Evolutionary conservation across 2,113 vertebrate genomes (phyloP).

Genomic region (Mastomys coucha): DNA sequence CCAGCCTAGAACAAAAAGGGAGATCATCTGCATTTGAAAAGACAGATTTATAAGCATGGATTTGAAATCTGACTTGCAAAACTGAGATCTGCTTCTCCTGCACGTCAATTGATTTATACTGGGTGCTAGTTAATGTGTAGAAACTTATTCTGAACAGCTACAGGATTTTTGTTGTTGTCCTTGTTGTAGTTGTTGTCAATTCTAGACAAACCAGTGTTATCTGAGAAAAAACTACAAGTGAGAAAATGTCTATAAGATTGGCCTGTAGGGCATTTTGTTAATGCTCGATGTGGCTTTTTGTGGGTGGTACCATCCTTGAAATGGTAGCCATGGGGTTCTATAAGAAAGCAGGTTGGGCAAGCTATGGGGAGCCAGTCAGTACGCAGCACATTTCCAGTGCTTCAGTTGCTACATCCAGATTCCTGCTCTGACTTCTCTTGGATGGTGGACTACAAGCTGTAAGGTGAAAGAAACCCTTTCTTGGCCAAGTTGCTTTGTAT

Average conservation of each 20-base stretch:
- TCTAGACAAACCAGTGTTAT: not conserved
- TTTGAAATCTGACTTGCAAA: slow-evolving; percentile 15
- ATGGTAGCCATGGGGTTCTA: not conserved
- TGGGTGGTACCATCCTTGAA: not conserved
- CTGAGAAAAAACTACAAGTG: no score
- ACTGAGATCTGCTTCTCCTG: not conserved
- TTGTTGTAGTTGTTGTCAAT: not conserved
- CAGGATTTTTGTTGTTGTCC: not conserved
- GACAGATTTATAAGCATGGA: not conserved
- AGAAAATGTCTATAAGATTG: not conserved
- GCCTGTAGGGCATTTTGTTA: not conserved
- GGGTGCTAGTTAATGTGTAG: not conserved
- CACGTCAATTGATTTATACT: not conserved
- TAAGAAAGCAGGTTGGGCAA: not conserved
- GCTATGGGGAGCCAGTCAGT: no score
- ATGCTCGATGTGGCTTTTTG: not conserved
- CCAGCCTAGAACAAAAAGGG: not conserved
- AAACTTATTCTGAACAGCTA: not conserved
- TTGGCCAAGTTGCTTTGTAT: not conserved
- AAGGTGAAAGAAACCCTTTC: not conserved
- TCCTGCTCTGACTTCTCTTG: not conserved
- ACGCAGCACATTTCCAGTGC: not conserved
- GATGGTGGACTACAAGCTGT: not conserved
- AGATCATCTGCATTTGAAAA: not conserved
- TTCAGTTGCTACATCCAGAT: not conserved